Percentiles rank a stretch among this genome's conserved stretches.
These are phyloP conservation scores for Clitarchus hookeri DNA, from an alignment of 2,888 invertebrate species.

Conservation along the genomic window DNA sequence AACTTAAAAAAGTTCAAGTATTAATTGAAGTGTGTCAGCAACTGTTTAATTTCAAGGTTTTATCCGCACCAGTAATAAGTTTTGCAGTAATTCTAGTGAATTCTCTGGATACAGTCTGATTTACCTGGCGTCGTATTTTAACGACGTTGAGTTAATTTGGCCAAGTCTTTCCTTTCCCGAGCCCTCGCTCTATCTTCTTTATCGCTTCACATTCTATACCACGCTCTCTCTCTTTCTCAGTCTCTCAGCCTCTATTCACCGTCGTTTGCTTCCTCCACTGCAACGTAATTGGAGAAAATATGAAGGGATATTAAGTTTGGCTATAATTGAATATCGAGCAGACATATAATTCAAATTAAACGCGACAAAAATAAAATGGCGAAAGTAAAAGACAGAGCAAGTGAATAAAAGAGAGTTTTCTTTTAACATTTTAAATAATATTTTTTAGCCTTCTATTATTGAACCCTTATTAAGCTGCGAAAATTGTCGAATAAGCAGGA, in stretches of 20 bases:
- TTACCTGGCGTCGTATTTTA: conserved; percentile 35
- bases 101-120: conserved; percentile 37
- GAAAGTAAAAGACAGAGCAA: conserved; percentile 16
- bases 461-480: neutral
- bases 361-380: conserved; percentile 16
- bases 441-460: neutral
- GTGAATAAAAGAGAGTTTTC: neutral
- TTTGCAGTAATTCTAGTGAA: conserved; percentile 34
- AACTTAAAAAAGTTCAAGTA: neutral
- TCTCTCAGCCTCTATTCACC: neutral
- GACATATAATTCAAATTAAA: conserved; percentile 31
- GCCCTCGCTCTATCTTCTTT: conserved; percentile 19
- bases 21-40: neutral
- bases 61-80: conserved; percentile 23
- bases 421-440: neutral
- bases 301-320: conserved; percentile 38
- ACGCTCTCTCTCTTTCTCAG: neutral
- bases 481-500: neutral
- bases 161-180: conserved; percentile 30
- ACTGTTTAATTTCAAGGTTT: conserved; percentile 20
- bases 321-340: conserved; percentile 38
- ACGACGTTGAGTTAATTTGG: conserved; percentile 37
- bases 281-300: conserved; percentile 37
- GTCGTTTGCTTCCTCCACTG: conserved; percentile 3
- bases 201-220: neutral